phyloP scores from a whole-genome alignment of 1,140 invertebrate genomes.

The Tetramorium parvispinum region DNA sequence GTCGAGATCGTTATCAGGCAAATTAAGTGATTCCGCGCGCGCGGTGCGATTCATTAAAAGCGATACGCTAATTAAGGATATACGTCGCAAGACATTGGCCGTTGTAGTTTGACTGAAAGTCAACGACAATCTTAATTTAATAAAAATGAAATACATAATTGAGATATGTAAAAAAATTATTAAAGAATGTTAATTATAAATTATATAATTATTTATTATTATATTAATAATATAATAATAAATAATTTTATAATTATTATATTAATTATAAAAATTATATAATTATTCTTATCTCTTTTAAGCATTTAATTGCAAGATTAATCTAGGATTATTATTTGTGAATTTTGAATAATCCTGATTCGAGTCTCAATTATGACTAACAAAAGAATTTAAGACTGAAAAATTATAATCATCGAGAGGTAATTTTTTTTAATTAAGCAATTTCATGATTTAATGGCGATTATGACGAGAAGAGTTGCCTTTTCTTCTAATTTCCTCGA shows the following conservation, averaged over 20 bases:
- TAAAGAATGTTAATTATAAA: neutral
- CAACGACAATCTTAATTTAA: neutral
- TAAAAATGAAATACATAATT: neutral
- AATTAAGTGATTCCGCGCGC: conserved; percentile 19
- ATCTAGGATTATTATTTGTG: neutral
- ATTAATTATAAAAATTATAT: neutral
- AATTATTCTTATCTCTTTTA: neutral
- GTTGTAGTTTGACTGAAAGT: neutral
- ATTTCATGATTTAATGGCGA: neutral
- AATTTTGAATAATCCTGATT: neutral
- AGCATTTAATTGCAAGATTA: neutral
- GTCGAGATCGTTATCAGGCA: conserved; percentile 46
- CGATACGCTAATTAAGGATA: conserved; percentile 54
- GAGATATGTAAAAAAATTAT: too few species aligned
- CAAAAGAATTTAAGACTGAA: neutral
- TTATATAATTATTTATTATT: too few species aligned
- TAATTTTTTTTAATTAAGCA: neutral
- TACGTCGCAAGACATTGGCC: neutral
- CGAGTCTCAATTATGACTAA: neutral
- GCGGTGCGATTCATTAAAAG: neutral
- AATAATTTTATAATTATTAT: too few species aligned
- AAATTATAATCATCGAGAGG: neutral
- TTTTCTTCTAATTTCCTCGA: neutral
- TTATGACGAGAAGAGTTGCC: neutral
- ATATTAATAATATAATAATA: too few species aligned